Conservation (phyloP, 2,113 vertebrate genomes). For the Cynopterus brachyotis region DNA sequence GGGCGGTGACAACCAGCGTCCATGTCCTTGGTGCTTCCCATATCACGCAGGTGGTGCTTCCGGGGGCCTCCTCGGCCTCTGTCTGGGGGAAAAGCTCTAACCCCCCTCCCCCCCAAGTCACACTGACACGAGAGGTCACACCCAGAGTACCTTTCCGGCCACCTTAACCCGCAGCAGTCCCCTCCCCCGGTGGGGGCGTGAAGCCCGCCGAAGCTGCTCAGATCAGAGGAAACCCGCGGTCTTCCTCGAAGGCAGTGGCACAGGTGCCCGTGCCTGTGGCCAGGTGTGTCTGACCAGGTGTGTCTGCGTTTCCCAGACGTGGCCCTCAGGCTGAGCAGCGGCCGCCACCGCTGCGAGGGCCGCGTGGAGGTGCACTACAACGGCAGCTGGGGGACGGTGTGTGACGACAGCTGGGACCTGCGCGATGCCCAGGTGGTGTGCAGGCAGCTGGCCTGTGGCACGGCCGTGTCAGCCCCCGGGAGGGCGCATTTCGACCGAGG, state of each 20-base stretch:
- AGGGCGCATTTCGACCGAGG: slow-evolving; percentile 56
- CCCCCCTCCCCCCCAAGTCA: not conserved
- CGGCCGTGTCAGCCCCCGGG: slow-evolving; percentile 15
- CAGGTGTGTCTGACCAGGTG: fast-evolving
- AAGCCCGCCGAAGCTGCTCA: not conserved
- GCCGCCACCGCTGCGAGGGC: slow-evolving; percentile 58
- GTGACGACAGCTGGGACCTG: slow-evolving; percentile 78
- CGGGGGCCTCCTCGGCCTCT: not conserved
- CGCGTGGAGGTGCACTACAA: slow-evolving; percentile 68
- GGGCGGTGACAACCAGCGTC: not conserved
- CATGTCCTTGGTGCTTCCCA: too few relatives aligned
- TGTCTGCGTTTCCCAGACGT: not conserved
- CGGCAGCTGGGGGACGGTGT: slow-evolving; percentile 71
- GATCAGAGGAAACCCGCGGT: not conserved
- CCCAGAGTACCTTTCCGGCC: not conserved
- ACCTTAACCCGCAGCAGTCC: too few relatives aligned
- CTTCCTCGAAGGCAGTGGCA: fast-evolving
- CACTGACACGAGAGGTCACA: not conserved
- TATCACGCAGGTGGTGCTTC: not conserved
- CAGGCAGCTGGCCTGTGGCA: slow-evolving; percentile 69
- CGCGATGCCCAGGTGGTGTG: slow-evolving; percentile 71
- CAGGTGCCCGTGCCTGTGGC: not conserved
- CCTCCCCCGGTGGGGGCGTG: not conserved
- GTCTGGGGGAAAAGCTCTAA: not conserved
- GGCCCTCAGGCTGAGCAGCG: slow-evolving; percentile 31